These are phyloP conservation scores for Apostichopus californicus DNA, from an alignment of 35 echinoderm and acorn worm species.

Conservation along the genomic window DNA sequence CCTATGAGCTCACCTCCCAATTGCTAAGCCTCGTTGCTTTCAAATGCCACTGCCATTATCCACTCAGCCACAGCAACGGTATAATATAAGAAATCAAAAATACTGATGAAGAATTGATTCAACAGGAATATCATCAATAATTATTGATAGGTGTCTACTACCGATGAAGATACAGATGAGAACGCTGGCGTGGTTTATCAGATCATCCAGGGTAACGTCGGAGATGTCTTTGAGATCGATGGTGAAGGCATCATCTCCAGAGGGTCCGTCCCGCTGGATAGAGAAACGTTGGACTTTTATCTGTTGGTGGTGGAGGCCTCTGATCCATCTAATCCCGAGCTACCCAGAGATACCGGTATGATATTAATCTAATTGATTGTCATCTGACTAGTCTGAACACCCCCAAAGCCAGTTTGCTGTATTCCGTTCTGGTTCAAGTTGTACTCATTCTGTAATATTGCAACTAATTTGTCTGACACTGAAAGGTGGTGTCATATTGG, in stretches of 20 bases:
- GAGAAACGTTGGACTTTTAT: constrained; percentile 76
- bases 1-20: too few species aligned
- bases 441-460: too few species aligned
- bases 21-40: too few species aligned
- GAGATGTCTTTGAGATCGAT: constrained; percentile 74
- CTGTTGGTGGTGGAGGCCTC: constrained; percentile 82
- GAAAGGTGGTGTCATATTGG: too few species aligned
- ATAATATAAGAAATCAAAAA: too few species aligned
- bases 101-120: too few species aligned
- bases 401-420: too few species aligned
- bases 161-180: constrained; percentile 59
- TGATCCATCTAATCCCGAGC: constrained; percentile 44
- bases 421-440: too few species aligned
- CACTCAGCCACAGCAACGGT: too few species aligned
- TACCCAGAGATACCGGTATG: constrained; percentile 68
- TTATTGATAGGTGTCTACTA: constrained; percentile 58
- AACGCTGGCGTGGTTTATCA: constrained; percentile 63
- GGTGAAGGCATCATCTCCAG: constrained; percentile 65
- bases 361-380: not conserved
- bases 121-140: not conserved
- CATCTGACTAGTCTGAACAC: too few species aligned
- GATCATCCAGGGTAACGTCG: constrained; percentile 73
- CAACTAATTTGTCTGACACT: too few species aligned
- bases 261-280: constrained; percentile 72
- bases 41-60: too few species aligned